These are phyloP conservation scores for Cheumatopsyche charites DNA, from an alignment of 1,140 invertebrate species.

Conservation along the genomic window DNA sequence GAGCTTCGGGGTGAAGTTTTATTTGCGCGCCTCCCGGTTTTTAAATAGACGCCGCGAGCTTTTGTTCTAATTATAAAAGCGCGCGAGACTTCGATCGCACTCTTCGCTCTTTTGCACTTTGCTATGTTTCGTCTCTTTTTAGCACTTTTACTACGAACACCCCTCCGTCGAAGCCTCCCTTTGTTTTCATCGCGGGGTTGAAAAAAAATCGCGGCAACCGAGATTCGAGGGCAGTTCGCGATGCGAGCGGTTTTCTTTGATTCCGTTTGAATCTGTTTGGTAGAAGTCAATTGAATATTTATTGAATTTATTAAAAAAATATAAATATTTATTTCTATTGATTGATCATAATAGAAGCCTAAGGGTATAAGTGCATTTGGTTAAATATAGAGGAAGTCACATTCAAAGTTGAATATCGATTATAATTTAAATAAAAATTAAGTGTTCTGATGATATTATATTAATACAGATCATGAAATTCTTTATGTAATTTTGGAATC, in stretches of 20 bases:
- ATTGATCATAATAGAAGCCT: too few species aligned
- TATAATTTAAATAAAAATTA: too few species aligned
- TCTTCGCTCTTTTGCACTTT: conserved; percentile 31
- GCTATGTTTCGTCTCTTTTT: neutral
- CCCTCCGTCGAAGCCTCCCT: conserved; percentile 33
- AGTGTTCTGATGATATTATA: too few species aligned
- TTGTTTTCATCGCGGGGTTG: conserved; percentile 43
- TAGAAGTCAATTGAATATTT: conserved; percentile 30
- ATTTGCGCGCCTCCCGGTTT: conserved; percentile 38
- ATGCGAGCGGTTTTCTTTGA: too few species aligned
- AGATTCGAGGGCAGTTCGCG: conserved; percentile 42
- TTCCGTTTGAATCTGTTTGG: too few species aligned
- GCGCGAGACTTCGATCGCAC: conserved; percentile 28
- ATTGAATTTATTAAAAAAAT: too few species aligned
- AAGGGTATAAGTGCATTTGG: too few species aligned
- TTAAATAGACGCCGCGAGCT: conserved; percentile 46
- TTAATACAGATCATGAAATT: too few species aligned
- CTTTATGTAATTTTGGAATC: too few species aligned
- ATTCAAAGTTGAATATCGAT: too few species aligned
- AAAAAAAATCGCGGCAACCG: conserved; percentile 29
- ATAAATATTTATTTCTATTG: too few species aligned
- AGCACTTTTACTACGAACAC: conserved; percentile 25
- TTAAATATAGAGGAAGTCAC: too few species aligned
- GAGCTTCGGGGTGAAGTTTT: conserved; percentile 32
- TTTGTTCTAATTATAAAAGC: conserved; percentile 49